Evolutionary conservation across 1,140 invertebrate species (phyloP).

Genomic region (Bombus soroeensis): DNA sequence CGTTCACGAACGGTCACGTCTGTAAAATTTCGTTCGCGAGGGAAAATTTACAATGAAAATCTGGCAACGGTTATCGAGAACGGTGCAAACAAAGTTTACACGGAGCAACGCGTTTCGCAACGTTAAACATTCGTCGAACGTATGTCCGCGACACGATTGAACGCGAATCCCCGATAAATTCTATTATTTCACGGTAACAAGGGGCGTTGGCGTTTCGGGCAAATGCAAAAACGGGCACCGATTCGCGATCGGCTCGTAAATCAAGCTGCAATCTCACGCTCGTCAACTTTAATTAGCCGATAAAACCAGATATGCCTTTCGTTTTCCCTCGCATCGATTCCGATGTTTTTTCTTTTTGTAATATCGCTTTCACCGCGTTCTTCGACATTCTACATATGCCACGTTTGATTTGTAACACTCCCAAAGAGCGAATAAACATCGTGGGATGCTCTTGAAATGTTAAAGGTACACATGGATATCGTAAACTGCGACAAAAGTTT

Average conservation of each 20-base stretch:
- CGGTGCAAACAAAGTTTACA: not conserved
- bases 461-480: not conserved
- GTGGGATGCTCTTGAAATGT: not conserved
- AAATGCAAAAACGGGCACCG: not conserved
- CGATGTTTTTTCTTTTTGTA: not conserved
- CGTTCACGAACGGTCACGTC: not conserved
- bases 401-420: not conserved
- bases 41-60: not conserved
- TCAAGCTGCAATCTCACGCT: conserved; percentile 1
- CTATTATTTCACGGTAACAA: conserved; percentile 5
- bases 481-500: not conserved
- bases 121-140: conserved; percentile 5
- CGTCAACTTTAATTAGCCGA: conserved; percentile 20
- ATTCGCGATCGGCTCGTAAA: not conserved
- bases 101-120: not conserved
- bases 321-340: not conserved
- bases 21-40: not conserved
- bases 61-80: not conserved
- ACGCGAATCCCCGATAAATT: conserved; percentile 25
- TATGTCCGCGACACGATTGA: not conserved
- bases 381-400: not conserved
- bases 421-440: not conserved
- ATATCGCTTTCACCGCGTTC: not conserved
- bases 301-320: not conserved
- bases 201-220: not conserved